Evolutionary conservation across 2,113 vertebrate species (phyloP), one percentile per base, ranked within the genome.

Genomic region (Deroptyus accipitrinus): DNA sequence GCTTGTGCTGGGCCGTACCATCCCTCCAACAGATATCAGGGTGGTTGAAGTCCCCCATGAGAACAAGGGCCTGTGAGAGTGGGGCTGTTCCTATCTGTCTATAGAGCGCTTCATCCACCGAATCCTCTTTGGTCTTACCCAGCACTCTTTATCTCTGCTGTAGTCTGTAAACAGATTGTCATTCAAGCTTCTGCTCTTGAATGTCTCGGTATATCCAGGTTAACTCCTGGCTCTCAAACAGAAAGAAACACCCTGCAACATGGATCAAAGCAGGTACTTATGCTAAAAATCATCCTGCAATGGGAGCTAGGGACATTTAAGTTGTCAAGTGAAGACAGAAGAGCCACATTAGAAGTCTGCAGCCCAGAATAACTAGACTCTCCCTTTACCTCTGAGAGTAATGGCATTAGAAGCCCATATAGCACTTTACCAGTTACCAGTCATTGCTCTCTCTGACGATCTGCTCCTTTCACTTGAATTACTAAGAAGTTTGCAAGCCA

Each of bases 291-390:
- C 88, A 92, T 51, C 63, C 78, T 83, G 82, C 85, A 91, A 46
- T 80, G 75, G 75, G 79, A 95, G 46, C 68, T 63, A 42, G 55
- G 67, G 80, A 93, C 76, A 85, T 87, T 91, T 87, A 90, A 76
- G 75, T 83, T 91, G 90, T 93, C 93, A 94, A 35, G 63, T 2
- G 2, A 94, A 95, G 92, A 94, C 78, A 86, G 92, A 96, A 95
- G 78, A 92, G 28, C 27, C 37, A 59, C 90, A 90, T 94, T 93
- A 96, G 82, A 72, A 90, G 72, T 22, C 27, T 77, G 63, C 46
- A 88, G 62, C 51, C 51, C 87, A 66, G 72, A 83, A 92, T 77
- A 90, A 79, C 68, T 48, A 80, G 83, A 67, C 8, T 75, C 14
- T 83, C n/a, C 48, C 44, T 85, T 83, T 91, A 27, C 72, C 46